These are phyloP conservation scores for Otus sunia DNA, from an alignment of 2,113 vertebrate genomes.

Conservation along the genomic window DNA sequence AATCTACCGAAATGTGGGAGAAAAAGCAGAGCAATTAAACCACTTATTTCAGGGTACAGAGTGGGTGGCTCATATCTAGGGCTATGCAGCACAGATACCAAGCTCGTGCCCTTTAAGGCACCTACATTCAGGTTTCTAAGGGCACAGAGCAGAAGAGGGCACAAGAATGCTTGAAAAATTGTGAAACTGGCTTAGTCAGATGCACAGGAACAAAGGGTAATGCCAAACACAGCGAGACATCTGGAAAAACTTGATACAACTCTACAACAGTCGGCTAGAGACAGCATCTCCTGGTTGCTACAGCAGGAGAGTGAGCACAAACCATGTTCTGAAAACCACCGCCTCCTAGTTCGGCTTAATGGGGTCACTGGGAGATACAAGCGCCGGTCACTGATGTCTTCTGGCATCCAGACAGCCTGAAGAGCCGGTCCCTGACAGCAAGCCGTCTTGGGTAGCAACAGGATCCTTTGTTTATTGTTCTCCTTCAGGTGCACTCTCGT, in stretches of 20 bases:
- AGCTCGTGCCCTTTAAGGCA: background rate
- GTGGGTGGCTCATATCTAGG: accelerated
- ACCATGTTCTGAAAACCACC: accelerated
- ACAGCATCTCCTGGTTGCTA: no score
- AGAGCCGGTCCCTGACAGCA: background rate
- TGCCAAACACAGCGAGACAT: no score
- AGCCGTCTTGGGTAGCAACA: background rate
- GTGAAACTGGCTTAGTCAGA: no score
- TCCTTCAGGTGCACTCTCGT: background rate
- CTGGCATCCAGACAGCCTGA: accelerated
- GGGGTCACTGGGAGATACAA: accelerated
- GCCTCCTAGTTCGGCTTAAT: accelerated
- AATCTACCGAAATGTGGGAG: background rate
- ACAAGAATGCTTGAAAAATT: background rate
- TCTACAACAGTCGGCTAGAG: accelerated
- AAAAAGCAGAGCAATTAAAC: background rate
- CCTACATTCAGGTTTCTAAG: background rate
- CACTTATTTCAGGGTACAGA: no score
- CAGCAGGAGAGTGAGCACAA: background rate
- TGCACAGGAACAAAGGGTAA: background rate
- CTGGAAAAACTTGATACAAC: background rate
- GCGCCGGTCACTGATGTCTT: background rate
- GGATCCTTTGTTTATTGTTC: background rate
- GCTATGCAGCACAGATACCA: no score
- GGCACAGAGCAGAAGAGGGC: background rate